Evolutionary conservation across 2,113 vertebrate species (phyloP), one percentile per base, ranked within the genome.

Genomic region (Pavo muticus): DNA sequence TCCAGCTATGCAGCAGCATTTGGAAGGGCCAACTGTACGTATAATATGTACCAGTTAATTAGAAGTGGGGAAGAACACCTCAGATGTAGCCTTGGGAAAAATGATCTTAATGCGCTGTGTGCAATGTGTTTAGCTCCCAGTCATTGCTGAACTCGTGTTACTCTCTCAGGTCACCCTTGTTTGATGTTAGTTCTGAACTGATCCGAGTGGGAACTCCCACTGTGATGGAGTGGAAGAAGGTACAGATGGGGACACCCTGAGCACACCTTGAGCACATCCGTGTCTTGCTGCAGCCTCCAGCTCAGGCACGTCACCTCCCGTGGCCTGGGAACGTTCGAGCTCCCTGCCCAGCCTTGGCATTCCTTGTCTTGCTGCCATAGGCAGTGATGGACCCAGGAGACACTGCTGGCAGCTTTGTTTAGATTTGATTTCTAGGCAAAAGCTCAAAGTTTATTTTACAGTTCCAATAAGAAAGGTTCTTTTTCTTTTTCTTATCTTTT

Each of bases 11-110:
- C 87, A 11, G 71, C 75, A 94, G 79, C 72, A 8, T 94, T 90
- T 92, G 75, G 88, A 87, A 90, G 91, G 87, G 92, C 89, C 82
- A 92, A 73, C 94, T 91, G 42, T 21, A 74, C 50, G 73, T 69
- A 54, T 12, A 57, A 15, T 67, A 68, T 73, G 93, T 85, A 61
- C 69, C 39, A 60, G 61, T 27, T 91, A 90, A 94, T 96, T 94
- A 72, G 60, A 73, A 84, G 20, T 11, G 56, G 35, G 37, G 24
- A 10, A 23, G 30, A 88, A 69, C 90, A 16, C 39, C 82, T 74
- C 60, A 23, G 73, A 81, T 50, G 21, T 77, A 17, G 37, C 81
- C 54, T 30, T 37, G 15, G 92, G 84, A 82, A 84, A 79, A 81
- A 54, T 19, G 52, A 78, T 65, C 83, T 67, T 50, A 35, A 76